A percentile compares a stretch with the other conserved stretches of the same genome.
Conservation (phyloP, 2,797 vertebrate species). For the Sebastes nivosus region DNA sequence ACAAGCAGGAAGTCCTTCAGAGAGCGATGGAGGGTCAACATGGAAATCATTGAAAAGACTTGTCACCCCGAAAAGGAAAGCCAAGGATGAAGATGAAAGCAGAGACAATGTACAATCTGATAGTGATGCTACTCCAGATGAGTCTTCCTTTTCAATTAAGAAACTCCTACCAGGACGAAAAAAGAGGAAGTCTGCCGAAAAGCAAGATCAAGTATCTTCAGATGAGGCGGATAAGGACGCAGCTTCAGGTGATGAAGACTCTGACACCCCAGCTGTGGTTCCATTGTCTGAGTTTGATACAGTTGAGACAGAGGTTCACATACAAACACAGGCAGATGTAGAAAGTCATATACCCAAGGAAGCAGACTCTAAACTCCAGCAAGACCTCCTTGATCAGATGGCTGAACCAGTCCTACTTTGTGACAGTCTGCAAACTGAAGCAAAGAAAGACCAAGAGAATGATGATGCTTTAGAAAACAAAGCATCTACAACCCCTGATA, state of each 20-base stretch:
- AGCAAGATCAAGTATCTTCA: slow-evolving; percentile 77
- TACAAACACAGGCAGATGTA: slow-evolving; percentile 39
- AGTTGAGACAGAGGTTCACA: slow-evolving; percentile 81
- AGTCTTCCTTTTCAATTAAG: slow-evolving; percentile 89
- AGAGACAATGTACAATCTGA: slow-evolving; percentile 84
- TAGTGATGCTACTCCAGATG: slow-evolving; percentile 85
- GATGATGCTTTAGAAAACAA: slow-evolving; percentile 62
- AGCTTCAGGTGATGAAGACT: slow-evolving; percentile 85
- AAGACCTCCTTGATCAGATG: slow-evolving; percentile 21
- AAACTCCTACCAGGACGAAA: slow-evolving; percentile 89
- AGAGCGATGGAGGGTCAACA: slow-evolving; percentile 88
- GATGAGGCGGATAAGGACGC: slow-evolving; percentile 81
- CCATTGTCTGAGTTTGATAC: slow-evolving; percentile 92
- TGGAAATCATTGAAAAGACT: slow-evolving; percentile 94
- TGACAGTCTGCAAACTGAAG: slow-evolving; percentile 29
- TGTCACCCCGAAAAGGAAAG: slow-evolving; percentile 90
- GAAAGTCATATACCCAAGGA: slow-evolving; percentile 47
- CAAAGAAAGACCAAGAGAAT: slow-evolving; percentile 42
- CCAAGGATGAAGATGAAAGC: slow-evolving; percentile 83
- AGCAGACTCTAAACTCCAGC: slow-evolving; percentile 29
- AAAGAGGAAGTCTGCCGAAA: slow-evolving; percentile 87
- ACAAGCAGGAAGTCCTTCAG: slow-evolving; percentile 83
- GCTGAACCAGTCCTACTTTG: slow-evolving; percentile 10
- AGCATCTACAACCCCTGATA: slow-evolving; percentile 13
- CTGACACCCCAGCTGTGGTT: slow-evolving; percentile 91